Evolutionary conservation across 2,113 vertebrate species (phyloP).

Genomic region (Indicator maculatus): DNA sequence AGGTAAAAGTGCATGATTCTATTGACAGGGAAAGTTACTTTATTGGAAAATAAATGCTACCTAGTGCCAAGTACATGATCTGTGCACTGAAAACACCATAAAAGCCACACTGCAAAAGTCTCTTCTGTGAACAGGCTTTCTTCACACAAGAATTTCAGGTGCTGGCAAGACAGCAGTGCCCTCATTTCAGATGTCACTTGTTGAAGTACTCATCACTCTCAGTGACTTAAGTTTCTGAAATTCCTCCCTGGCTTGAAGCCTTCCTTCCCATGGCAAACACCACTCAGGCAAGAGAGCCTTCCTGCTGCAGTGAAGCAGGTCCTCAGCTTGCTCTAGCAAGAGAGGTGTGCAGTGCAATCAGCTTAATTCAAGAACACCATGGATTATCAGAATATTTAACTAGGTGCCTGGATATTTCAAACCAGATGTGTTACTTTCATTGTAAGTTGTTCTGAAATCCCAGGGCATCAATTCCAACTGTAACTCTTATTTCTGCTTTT

Average conservation of each 20-base stretch:
- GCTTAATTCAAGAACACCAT: not conserved
- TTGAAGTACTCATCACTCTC: not conserved
- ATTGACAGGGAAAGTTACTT: not conserved
- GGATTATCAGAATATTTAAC: not conserved
- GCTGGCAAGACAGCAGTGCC: not conserved
- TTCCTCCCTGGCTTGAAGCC: not conserved
- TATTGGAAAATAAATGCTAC: not conserved
- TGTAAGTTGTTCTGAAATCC: not conserved
- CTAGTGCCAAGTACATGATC: not conserved
- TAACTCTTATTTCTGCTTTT: slow-evolving; percentile 70
- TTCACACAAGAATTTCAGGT: not conserved
- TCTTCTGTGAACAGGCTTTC: not conserved
- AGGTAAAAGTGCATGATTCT: not conserved
- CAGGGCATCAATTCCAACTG: not conserved
- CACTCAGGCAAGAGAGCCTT: not conserved
- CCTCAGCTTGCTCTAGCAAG: not conserved
- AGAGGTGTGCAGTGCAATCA: not conserved
- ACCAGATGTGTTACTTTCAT: not conserved
- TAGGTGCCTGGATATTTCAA: not conserved
- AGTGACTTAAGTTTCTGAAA: not conserved
- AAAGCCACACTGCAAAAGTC: not conserved
- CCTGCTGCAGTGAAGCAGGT: not conserved
- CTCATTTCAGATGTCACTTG: not conserved
- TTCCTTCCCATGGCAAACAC: not conserved
- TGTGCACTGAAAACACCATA: not conserved